A percentile compares a stretch with the other conserved stretches of the same genome.
phyloP scores from a whole-genome alignment of 2,113 vertebrate genomes.

The Pangasianodon gigas region DNA sequence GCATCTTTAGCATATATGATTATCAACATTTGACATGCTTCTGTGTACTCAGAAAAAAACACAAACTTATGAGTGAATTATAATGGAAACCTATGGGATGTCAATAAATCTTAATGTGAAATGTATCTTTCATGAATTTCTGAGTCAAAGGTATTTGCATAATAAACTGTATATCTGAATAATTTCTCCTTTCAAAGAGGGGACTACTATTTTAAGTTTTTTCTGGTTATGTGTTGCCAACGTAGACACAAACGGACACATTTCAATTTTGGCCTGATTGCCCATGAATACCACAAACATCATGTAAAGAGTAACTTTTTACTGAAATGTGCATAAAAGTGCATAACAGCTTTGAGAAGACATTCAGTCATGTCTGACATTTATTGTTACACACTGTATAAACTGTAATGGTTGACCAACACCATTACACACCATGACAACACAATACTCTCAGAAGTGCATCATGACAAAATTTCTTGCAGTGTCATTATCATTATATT shows the following conservation, averaged over 20 bases:
- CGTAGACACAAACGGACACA: not conserved
- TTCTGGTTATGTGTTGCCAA: not conserved
- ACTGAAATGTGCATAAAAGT: not conserved
- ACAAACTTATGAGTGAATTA: not conserved
- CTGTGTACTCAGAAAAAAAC: not conserved
- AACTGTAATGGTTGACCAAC: not conserved
- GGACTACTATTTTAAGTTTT: not conserved
- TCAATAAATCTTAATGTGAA: not conserved
- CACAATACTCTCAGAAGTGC: not conserved
- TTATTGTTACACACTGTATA: not conserved
- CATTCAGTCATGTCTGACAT: not conserved
- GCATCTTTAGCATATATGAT: not conserved
- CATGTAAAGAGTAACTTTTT: not conserved
- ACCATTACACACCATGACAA: not conserved
- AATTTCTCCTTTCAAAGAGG: not conserved
- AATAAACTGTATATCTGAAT: not conserved
- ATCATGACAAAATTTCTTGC: not conserved
- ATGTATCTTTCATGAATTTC: not conserved
- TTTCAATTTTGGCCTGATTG: not conserved
- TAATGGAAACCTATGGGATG: not conserved
- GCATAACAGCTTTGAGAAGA: not conserved
- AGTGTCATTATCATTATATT: not conserved
- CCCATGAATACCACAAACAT: not conserved
- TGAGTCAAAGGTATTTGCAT: not conserved
- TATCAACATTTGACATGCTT: not conserved